These are phyloP conservation scores for Habropoda laboriosa DNA, from an alignment of 1,140 invertebrate species.

Conservation along the genomic window DNA sequence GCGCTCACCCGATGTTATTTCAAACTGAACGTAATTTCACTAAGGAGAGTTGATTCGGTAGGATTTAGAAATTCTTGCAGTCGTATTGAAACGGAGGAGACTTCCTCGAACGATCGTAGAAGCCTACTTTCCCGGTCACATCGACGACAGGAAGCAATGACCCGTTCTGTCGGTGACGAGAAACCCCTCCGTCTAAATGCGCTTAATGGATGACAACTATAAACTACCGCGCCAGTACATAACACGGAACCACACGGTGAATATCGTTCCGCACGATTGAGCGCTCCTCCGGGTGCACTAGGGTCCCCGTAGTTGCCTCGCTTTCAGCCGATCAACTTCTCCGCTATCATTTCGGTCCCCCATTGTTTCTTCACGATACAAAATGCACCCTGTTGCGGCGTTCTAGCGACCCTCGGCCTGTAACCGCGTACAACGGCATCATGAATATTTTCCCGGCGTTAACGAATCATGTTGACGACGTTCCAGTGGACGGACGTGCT, in stretches of 20 bases:
- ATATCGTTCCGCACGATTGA: constrained; percentile 74
- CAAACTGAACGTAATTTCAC: neutral
- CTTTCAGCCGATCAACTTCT: constrained; percentile 32
- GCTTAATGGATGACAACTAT: constrained; percentile 73
- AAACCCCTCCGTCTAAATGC: constrained; percentile 63
- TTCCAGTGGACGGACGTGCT: too few species aligned
- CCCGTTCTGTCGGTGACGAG: constrained; percentile 57
- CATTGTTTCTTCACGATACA: constrained; percentile 59
- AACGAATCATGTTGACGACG: neutral
- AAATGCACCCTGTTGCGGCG: constrained; percentile 56
- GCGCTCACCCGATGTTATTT: too few species aligned
- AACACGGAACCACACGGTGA: constrained; percentile 66
- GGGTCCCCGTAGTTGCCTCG: constrained; percentile 22
- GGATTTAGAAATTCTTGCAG: neutral
- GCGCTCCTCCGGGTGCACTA: constrained; percentile 15
- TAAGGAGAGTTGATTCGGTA: too few species aligned
- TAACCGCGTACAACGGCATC: neutral
- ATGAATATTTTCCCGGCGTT: constrained; percentile 37
- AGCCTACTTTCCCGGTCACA: constrained; percentile 9
- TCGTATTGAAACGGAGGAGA: neutral
- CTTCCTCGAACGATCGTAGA: neutral
- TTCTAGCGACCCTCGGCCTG: constrained; percentile 31
- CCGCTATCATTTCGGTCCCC: constrained; percentile 52
- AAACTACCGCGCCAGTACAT: constrained; percentile 68
- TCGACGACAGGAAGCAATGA: constrained; percentile 63